These are phyloP conservation scores for Jaculus jaculus DNA, from an alignment of 2,113 vertebrate genomes.

Conservation along the genomic window DNA sequence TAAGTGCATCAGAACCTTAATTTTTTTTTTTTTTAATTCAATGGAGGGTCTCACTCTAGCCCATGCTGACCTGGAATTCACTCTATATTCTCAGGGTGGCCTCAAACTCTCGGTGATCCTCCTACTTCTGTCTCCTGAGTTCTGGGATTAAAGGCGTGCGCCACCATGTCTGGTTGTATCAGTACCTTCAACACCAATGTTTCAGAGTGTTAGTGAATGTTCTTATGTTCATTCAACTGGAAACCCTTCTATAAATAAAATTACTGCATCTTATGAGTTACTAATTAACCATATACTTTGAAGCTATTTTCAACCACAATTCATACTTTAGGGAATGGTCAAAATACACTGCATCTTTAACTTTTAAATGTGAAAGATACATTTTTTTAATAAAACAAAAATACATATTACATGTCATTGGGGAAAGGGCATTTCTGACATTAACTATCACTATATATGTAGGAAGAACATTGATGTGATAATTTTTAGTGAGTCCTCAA, in stretches of 20 bases:
- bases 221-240: neutral
- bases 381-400: slow-evolving; percentile 14
- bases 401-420: neutral
- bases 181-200: neutral
- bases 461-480: slow-evolving; percentile 17
- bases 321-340: neutral
- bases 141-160: too few relatives aligned
- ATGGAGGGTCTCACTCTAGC: too few relatives aligned
- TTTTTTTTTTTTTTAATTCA: too few relatives aligned
- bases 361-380: slow-evolving; percentile 25
- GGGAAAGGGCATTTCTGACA: neutral
- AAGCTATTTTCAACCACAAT: neutral
- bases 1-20: neutral
- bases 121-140: too few relatives aligned
- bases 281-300: neutral
- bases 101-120: too few relatives aligned
- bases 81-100: too few relatives aligned
- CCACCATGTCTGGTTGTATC: too few relatives aligned
- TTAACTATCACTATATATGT: slow-evolving; percentile 2
- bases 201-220: neutral
- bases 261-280: neutral
- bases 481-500: slow-evolving; percentile 40
- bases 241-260: neutral
- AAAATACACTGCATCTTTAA: neutral
- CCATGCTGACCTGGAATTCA: too few relatives aligned